Evolutionary conservation across 2,113 vertebrate species (phyloP).

Genomic region (Raja brachyura): DNA sequence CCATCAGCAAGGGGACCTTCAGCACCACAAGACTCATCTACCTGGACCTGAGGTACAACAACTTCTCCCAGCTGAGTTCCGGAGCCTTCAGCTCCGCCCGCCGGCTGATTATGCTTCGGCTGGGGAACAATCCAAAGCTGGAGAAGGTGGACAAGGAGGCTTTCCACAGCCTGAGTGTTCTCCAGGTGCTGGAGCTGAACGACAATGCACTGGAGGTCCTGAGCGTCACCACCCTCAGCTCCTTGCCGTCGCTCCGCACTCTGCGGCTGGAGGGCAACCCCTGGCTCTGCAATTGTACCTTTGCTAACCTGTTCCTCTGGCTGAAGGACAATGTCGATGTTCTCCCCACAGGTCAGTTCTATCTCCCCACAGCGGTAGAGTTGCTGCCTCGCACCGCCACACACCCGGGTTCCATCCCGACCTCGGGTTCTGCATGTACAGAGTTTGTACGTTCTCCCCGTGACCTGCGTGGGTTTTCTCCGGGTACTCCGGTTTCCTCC

Average conservation of each 20-base stretch:
- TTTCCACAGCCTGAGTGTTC: constrained; percentile 79
- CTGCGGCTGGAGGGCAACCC: constrained; percentile 90
- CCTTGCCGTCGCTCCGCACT: constrained; percentile 76
- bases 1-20: constrained; percentile 81
- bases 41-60: constrained; percentile 89
- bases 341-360: constrained; percentile 76
- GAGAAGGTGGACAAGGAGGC: constrained; percentile 79
- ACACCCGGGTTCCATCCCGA: too few species aligned
- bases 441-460: too few species aligned
- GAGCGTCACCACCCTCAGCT: constrained; percentile 70
- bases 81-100: constrained; percentile 80
- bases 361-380: too few species aligned
- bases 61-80: constrained; percentile 80
- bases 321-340: constrained; percentile 83
- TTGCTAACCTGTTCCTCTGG: constrained; percentile 88
- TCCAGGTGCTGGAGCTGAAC: constrained; percentile 86
- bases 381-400: too few species aligned
- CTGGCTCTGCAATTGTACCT: constrained; percentile 92
- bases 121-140: constrained; percentile 82
- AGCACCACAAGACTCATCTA: constrained; percentile 86
- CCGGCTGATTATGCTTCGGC: constrained; percentile 77
- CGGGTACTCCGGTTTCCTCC: too few species aligned
- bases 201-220: constrained; percentile 79
- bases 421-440: too few species aligned
- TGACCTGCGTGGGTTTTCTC: too few species aligned